phyloP scores from a whole-genome alignment of 2,113 vertebrate species.

The Helogale parvula region DNA sequence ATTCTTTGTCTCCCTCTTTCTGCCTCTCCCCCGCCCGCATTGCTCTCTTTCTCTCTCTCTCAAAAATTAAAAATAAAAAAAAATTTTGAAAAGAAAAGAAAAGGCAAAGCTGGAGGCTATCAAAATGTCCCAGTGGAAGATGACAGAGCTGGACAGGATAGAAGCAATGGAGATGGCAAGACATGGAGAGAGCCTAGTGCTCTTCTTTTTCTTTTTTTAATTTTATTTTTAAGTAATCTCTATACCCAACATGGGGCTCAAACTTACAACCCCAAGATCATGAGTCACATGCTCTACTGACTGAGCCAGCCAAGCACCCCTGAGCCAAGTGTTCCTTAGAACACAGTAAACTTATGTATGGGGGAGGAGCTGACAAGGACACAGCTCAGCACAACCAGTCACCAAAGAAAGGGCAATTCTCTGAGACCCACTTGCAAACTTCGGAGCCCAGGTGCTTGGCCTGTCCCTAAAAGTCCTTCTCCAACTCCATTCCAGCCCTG shows the following conservation, averaged over 20 bases:
- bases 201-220: neutral
- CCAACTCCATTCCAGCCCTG: neutral
- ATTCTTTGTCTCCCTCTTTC: too few relatives aligned
- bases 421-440: neutral
- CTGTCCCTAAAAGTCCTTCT: neutral
- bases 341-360: neutral
- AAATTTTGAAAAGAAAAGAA: neutral
- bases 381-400: neutral
- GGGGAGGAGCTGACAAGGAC: neutral
- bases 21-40: too few relatives aligned
- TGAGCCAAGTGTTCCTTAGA: neutral
- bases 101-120: slow-evolving; percentile 31
- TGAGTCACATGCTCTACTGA: neutral
- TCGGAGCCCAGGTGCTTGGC: neutral
- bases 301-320: neutral
- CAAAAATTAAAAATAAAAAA: too few relatives aligned
- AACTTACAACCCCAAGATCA: neutral
- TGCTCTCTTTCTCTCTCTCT: too few relatives aligned
- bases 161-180: neutral
- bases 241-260: neutral
- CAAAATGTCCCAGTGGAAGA: neutral
- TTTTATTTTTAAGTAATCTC: neutral
- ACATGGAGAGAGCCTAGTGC: neutral
- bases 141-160: neutral
- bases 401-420: slow-evolving; percentile 17